phyloP scores from a whole-genome alignment of 1,140 invertebrate genomes.

The Micrasema minimum region DNA sequence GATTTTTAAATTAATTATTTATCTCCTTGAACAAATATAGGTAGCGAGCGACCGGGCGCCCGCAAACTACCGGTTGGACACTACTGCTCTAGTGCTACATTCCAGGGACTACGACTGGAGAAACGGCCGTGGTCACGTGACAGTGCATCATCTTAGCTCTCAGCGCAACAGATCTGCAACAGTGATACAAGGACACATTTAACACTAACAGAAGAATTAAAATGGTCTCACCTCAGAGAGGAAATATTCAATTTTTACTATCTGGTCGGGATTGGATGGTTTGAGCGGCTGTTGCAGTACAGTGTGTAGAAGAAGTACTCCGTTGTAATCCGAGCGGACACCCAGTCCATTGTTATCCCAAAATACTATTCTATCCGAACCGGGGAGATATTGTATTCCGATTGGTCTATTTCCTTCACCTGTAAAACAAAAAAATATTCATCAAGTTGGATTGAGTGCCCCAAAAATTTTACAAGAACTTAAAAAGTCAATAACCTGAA shows the following conservation, averaged over 20 bases:
- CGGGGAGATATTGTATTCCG: constrained; percentile 77
- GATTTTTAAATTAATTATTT: no score
- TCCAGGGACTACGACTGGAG: no score
- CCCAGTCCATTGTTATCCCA: constrained; percentile 84
- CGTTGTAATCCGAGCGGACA: constrained; percentile 88
- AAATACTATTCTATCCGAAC: constrained; percentile 84
- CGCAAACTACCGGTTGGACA: no score
- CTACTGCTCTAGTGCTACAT: no score
- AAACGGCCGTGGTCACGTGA: no score
- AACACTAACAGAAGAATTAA: not conserved
- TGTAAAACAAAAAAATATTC: constrained; percentile 30
- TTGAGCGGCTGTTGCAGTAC: constrained; percentile 84
- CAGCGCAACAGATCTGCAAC: no score
- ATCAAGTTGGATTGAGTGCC: not conserved
- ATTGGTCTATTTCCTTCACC: constrained; percentile 55
- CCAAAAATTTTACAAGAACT: not conserved
- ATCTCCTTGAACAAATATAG: no score
- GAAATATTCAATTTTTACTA: constrained; percentile 84
- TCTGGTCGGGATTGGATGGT: constrained; percentile 73
- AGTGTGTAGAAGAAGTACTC: constrained; percentile 87
- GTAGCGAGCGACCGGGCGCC: no score
- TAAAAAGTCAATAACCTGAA: not conserved
- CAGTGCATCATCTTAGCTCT: no score
- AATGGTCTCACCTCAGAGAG: constrained; percentile 77
- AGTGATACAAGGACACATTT: no score